Percentiles rank a stretch among this genome's conserved stretches.
Conservation (phyloP, 1,140 invertebrate genomes). For the Cryptotermes secundus region DNA sequence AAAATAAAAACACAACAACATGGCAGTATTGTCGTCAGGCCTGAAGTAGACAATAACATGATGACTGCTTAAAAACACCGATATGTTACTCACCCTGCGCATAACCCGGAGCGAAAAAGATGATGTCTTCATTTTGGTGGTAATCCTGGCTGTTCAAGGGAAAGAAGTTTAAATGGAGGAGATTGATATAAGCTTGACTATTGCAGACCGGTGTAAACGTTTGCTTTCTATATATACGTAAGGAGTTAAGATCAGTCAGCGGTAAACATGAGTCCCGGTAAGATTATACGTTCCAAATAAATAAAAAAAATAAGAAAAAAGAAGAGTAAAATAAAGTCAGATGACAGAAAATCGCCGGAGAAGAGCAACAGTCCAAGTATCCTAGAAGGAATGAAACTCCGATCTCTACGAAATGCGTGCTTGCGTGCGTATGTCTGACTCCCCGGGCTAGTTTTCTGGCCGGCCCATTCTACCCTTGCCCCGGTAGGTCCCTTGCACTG, state of each 20-base stretch:
- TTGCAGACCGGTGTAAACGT: not conserved
- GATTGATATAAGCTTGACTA: not conserved
- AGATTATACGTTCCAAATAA: not conserved
- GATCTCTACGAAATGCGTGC: not conserved
- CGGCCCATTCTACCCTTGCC: not conserved
- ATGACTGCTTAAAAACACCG: not conserved
- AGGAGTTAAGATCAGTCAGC: not conserved
- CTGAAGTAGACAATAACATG: not conserved
- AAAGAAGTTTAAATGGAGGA: not conserved
- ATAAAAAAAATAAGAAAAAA: not conserved
- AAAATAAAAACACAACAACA: not conserved
- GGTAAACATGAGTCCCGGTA: not conserved
- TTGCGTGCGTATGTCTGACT: not conserved
- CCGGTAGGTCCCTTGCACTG: not conserved
- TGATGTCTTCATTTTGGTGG: conserved; percentile 70
- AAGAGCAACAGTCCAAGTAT: not conserved
- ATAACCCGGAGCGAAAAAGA: conserved; percentile 74
- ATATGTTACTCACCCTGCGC: conserved; percentile 64
- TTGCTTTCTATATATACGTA: not conserved
- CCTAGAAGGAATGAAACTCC: not conserved
- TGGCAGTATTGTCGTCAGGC: not conserved
- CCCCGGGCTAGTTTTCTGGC: not conserved
- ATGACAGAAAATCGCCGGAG: not conserved
- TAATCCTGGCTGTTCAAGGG: conserved; percentile 44
- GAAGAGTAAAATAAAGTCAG: not conserved